A percentile compares a stretch with the other conserved stretches of the same genome.
Conservation (phyloP, 2,888 invertebrate species). For the Cryptus viduatorius region DNA sequence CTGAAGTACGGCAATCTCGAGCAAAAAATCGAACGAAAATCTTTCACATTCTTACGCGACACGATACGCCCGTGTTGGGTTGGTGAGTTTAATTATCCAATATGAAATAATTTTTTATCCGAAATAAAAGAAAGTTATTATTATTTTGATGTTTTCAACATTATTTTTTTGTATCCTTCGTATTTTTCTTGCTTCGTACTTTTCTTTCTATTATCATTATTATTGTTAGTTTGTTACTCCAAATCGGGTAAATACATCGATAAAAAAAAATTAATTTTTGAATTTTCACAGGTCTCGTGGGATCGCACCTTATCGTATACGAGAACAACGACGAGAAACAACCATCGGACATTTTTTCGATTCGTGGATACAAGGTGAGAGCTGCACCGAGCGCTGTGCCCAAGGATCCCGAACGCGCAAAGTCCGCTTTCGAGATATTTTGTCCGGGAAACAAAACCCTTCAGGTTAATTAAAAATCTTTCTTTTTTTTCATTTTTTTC, state of each 20-base stretch:
- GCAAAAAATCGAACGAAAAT: slow-evolving; percentile 66
- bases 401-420: slow-evolving; percentile 78
- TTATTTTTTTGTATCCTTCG: no score
- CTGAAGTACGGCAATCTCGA: slow-evolving; percentile 77
- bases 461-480: slow-evolving; percentile 70
- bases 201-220: no score
- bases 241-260: no score
- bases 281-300: slow-evolving; percentile 75
- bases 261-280: background rate
- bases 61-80: slow-evolving; percentile 77
- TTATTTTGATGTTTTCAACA: no score
- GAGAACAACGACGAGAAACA: slow-evolving; percentile 78
- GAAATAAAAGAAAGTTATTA: no score
- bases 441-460: slow-evolving; percentile 80
- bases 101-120: background rate
- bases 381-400: slow-evolving; percentile 76
- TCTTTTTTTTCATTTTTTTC: no score
- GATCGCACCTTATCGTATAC: slow-evolving; percentile 79
- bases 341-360: slow-evolving; percentile 75
- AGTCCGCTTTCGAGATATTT: slow-evolving; percentile 81
- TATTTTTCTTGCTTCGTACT: no score
- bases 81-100: slow-evolving; percentile 70
- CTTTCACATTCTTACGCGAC: slow-evolving; percentile 73
- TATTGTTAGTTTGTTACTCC: no score
- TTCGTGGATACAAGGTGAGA: slow-evolving; percentile 81